A percentile compares a stretch with the other conserved stretches of the same genome.
Evolutionary conservation across 2,797 vertebrate species (phyloP).

Genomic region (Neoniphon sammara): DNA sequence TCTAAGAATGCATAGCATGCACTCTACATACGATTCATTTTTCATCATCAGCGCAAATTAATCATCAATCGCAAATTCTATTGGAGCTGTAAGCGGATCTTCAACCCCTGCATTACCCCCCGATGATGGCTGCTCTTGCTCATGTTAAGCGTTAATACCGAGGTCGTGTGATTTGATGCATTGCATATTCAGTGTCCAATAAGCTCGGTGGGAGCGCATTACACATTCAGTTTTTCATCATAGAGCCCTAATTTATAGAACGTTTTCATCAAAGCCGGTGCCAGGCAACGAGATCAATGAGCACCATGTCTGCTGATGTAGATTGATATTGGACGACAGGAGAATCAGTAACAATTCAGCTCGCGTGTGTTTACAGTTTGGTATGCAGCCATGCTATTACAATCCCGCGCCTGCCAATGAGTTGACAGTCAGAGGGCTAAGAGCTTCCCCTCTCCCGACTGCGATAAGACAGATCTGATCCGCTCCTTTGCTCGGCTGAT

Average conservation of each 20-base stretch:
- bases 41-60: conserved; percentile 54
- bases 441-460: conserved; percentile 57
- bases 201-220: conserved; percentile 57
- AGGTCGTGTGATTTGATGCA: conserved; percentile 46
- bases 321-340: conserved; percentile 69
- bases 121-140: conserved; percentile 25
- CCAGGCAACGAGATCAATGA: conserved; percentile 69
- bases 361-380: conserved; percentile 72
- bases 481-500: conserved; percentile 65
- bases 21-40: conserved; percentile 36
- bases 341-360: conserved; percentile 73
- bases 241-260: conserved; percentile 68
- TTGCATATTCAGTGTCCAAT: conserved; percentile 61
- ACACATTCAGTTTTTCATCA: conserved; percentile 69
- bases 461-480: conserved; percentile 74
- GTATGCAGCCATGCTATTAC: conserved; percentile 63
- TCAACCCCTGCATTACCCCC: conserved; percentile 26
- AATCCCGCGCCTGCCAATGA: conserved; percentile 63
- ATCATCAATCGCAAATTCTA: conserved; percentile 51
- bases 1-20: conserved; percentile 41
- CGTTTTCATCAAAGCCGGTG: conserved; percentile 69
- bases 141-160: conserved; percentile 37
- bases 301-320: conserved; percentile 59
- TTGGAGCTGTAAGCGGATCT: conserved; percentile 34
- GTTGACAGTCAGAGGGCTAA: conserved; percentile 68